Percentiles rank a stretch among this genome's conserved stretches.
Evolutionary conservation across 2,888 invertebrate species (phyloP).

Genomic region (Ophraella communa): DNA sequence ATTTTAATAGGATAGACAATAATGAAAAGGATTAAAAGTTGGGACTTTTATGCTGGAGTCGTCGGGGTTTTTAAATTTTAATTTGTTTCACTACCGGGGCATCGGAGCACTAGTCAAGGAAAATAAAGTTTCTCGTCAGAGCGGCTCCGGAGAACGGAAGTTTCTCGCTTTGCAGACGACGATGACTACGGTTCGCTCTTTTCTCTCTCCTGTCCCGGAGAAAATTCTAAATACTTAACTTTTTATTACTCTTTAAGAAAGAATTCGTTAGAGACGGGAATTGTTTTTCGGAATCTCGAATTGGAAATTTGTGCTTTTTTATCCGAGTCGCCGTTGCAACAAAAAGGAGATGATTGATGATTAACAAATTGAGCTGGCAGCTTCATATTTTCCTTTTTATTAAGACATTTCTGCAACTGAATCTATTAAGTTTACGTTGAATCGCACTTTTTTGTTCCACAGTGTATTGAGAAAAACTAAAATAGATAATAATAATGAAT

Average conservation of each 20-base stretch:
- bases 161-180: conserved; percentile 15
- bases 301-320: neutral
- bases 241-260: conserved; percentile 19
- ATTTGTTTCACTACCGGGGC: conserved; percentile 3
- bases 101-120: conserved; percentile 7
- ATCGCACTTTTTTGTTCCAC: too few species aligned
- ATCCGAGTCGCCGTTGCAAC: neutral
- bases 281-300: conserved; percentile 5
- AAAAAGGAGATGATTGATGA: neutral
- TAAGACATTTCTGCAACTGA: too few species aligned
- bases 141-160: conserved; percentile 25
- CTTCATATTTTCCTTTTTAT: neutral
- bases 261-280: neutral
- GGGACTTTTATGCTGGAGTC: neutral
- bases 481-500: too few species aligned
- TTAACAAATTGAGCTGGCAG: neutral
- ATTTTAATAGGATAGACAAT: neutral
- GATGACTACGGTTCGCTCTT: neutral
- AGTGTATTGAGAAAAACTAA: too few species aligned
- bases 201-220: conserved; percentile 4
- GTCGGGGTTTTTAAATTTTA: neutral
- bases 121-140: conserved; percentile 26
- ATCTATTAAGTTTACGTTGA: too few species aligned
- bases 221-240: conserved; percentile 26
- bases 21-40: neutral